phyloP scores from a whole-genome alignment of 2,113 vertebrate genomes.

The Sinocyclocheilus maitianheensis region DNA sequence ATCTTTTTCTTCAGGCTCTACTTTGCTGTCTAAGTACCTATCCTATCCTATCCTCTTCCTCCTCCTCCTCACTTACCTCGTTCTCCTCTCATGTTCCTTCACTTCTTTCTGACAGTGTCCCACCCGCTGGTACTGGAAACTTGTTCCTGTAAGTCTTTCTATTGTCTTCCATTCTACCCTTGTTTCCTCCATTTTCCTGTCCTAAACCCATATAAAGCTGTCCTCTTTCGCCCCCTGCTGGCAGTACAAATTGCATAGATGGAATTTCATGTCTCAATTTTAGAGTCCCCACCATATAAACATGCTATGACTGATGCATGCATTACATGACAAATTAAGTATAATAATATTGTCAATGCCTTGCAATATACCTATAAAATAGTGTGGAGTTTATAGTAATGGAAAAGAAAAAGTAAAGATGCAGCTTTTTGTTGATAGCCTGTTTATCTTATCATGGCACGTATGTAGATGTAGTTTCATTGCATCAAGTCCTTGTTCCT shows the following conservation, averaged over 20 bases:
- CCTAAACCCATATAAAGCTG: conserved; percentile 59
- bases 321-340: not conserved
- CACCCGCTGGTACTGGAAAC: conserved; percentile 83
- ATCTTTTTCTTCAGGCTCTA: not conserved
- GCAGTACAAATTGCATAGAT: not conserved
- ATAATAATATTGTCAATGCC: not conserved
- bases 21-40: conserved; percentile 19
- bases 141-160: conserved; percentile 82
- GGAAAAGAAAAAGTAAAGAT: not conserved
- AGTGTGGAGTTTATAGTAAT: too few relatives aligned
- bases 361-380: too few relatives aligned
- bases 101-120: conserved; percentile 74
- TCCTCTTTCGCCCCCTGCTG: conserved; percentile 36
- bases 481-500: not conserved
- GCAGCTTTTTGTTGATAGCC: not conserved
- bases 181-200: conserved; percentile 62
- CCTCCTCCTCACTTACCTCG: conserved; percentile 29
- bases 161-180: conserved; percentile 63
- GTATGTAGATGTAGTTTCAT: not conserved
- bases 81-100: conserved; percentile 48
- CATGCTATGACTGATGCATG: too few relatives aligned
- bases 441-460: not conserved
- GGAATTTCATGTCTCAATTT: not conserved
- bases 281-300: not conserved
- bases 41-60: not conserved